Evolutionary conservation across 2,113 vertebrate genomes (phyloP).

Genomic region (Pavo muticus): DNA sequence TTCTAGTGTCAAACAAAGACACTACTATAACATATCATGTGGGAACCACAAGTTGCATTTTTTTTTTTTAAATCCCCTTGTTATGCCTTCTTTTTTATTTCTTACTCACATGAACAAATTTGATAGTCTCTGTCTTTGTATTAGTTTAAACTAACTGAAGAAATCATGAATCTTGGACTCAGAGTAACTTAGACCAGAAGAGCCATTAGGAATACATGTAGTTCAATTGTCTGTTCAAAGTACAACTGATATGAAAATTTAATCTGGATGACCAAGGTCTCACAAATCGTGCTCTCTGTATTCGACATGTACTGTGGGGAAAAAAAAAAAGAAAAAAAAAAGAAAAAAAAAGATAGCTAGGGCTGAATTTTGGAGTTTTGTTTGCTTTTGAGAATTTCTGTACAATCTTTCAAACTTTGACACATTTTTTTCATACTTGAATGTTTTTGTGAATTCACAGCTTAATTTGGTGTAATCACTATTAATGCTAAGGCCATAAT

Average conservation of each 20-base stretch:
- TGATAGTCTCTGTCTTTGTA: neutral
- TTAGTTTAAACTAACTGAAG: neutral
- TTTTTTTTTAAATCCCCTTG: neutral
- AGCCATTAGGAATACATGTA: neutral
- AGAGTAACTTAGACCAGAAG: neutral
- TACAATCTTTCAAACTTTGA: conserved; percentile 19
- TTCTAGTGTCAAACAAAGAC: neutral
- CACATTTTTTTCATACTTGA: neutral
- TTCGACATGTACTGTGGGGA: neutral
- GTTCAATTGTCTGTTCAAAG: neutral
- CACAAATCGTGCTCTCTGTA: conserved; percentile 15
- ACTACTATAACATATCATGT: neutral
- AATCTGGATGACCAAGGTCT: neutral
- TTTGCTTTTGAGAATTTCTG: conserved; percentile 48
- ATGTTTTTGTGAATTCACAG: conserved; percentile 15
- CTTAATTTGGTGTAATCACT: conserved; percentile 30
- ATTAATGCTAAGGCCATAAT: conserved; percentile 33
- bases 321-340: neutral
- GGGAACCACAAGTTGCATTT: neutral
- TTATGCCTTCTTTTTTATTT: neutral
- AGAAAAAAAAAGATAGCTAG: neutral
- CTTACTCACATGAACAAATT: neutral
- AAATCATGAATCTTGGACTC: neutral
- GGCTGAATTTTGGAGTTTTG: conserved; percentile 12
- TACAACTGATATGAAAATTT: neutral